These are phyloP conservation scores for Neopipo cinnamomea DNA, from an alignment of 2,113 vertebrate species.

Conservation along the genomic window DNA sequence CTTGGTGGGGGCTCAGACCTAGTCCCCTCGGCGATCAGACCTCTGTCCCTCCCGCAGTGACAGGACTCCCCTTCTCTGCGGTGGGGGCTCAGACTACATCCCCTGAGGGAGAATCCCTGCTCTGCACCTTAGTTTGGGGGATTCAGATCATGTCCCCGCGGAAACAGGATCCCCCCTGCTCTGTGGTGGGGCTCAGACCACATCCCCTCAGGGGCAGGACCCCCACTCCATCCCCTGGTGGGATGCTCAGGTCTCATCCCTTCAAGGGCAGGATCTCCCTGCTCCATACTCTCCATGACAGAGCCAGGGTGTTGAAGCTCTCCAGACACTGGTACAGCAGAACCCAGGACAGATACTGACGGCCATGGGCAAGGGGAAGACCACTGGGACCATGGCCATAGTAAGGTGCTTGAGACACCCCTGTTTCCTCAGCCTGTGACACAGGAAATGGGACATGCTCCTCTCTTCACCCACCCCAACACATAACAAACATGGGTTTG, in stretches of 20 bases:
- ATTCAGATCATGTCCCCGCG: background rate
- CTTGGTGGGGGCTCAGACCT: background rate
- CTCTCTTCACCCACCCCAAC: rapidly evolving
- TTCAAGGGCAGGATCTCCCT: too few relatives aligned
- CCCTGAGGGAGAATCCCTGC: background rate
- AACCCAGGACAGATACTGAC: background rate
- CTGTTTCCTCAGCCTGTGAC: background rate
- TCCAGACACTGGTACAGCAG: background rate
- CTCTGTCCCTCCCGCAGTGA: too few relatives aligned
- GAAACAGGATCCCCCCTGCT: too few relatives aligned
- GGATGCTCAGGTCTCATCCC: background rate
- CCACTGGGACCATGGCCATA: rapidly evolving
- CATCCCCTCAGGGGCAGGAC: too few relatives aligned
- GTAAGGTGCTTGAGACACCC: background rate
- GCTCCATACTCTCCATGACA: background rate
- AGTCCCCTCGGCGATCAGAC: background rate
- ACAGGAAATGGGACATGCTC: background rate
- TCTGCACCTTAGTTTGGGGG: background rate
- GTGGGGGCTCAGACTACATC: rapidly evolving
- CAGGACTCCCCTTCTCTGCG: too few relatives aligned
- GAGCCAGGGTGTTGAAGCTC: background rate
- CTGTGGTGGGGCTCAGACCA: too few relatives aligned
- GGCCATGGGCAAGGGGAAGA: background rate
- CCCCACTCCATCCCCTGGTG: rapidly evolving
- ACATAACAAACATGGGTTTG: rapidly evolving